Conservation (phyloP, 1,140 invertebrate species). For the Hypothenemus hampei region DNA sequence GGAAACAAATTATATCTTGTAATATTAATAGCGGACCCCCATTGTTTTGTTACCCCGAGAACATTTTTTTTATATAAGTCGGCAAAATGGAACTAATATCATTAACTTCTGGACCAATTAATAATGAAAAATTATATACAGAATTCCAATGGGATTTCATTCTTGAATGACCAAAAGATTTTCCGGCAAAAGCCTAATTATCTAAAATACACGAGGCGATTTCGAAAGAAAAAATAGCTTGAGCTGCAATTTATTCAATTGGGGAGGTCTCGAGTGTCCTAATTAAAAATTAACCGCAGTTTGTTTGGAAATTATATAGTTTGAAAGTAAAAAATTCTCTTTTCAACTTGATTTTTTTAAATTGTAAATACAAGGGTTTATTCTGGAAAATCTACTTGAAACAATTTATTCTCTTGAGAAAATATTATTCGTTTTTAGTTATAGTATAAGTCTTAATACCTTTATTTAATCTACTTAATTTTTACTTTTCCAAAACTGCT, state of each 20-base stretch:
- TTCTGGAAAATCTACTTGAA: background rate
- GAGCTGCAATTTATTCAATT: background rate
- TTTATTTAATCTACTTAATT: constrained; percentile 2
- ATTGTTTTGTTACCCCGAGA: background rate
- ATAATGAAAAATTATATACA: background rate
- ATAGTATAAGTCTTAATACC: background rate
- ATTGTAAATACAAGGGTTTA: background rate
- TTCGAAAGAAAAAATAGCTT: background rate
- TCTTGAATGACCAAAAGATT: background rate
- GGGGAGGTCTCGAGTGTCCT: background rate
- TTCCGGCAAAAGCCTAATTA: background rate
- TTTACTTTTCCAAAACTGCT: background rate
- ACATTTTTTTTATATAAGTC: background rate
- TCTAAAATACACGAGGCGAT: background rate
- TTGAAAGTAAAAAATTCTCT: too few relatives aligned
- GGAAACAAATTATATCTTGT: constrained; percentile 23
- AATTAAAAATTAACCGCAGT: background rate
- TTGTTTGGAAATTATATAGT: too few relatives aligned
- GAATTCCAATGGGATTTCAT: background rate
- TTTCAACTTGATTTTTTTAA: too few relatives aligned
- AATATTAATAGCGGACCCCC: constrained; percentile 16
- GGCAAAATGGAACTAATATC: background rate
- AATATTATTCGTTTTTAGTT: background rate
- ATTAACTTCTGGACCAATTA: background rate
- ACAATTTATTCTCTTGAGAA: background rate